phyloP scores from a whole-genome alignment of 2,113 vertebrate genomes.

The Pimephales promelas region DNA sequence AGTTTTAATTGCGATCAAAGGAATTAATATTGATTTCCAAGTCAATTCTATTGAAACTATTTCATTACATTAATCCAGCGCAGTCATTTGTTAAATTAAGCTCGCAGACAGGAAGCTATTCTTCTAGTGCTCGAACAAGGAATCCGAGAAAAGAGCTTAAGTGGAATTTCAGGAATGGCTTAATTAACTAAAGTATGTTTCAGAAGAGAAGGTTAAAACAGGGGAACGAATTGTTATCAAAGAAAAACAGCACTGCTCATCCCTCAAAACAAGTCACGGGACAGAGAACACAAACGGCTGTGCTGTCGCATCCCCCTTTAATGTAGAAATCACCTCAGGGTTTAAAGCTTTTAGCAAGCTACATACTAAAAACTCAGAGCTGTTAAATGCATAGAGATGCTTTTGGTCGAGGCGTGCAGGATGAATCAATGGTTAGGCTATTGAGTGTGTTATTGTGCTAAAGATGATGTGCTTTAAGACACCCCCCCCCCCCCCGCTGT shows the following conservation, averaged over 20 bases:
- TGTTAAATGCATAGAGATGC: conserved; percentile 34
- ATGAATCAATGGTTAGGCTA: conserved; percentile 24
- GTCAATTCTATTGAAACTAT: conserved; percentile 20
- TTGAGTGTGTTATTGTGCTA: conserved; percentile 33
- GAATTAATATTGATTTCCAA: conserved; percentile 20
- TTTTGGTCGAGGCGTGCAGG: conserved; percentile 53
- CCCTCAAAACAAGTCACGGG: conserved; percentile 21
- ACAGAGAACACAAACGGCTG: not conserved
- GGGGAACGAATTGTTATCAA: conserved; percentile 11
- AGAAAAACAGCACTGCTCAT: conserved; percentile 15
- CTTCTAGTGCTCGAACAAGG: conserved; percentile 5
- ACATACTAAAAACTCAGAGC: not conserved
- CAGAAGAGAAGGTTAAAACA: conserved; percentile 22
- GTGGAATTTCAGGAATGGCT: conserved; percentile 34
- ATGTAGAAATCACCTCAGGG: conserved; percentile 18
- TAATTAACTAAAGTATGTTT: conserved; percentile 36
- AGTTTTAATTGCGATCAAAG: not conserved
- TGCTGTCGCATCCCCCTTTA: conserved; percentile 1
- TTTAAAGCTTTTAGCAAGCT: conserved; percentile 13
- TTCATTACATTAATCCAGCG: conserved; percentile 32
- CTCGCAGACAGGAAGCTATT: not conserved
- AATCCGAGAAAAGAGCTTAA: not conserved
- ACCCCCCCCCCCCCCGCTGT: not conserved
- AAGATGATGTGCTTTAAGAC: conserved; percentile 34
- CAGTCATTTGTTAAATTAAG: conserved; percentile 39